These are phyloP conservation scores for Nannobrachium achirus DNA, from an alignment of 2,113 vertebrate species.

Conservation along the genomic window DNA sequence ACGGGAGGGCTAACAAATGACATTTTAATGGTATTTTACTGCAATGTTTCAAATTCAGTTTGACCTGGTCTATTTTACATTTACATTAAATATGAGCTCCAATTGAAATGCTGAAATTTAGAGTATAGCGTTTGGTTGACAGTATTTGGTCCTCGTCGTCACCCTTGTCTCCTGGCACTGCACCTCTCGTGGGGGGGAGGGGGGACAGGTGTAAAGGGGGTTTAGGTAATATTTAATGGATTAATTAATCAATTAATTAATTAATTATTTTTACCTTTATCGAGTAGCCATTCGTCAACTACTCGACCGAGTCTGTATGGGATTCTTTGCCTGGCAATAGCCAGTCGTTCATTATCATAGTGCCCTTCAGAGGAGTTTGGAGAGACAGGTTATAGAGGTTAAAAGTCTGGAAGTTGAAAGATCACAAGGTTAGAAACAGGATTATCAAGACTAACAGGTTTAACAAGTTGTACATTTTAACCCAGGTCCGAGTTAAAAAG, in stretches of 20 bases:
- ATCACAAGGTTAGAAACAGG: conserved; percentile 87
- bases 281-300: conserved; percentile 99
- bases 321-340: conserved; percentile 99
- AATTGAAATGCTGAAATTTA: conserved; percentile 36
- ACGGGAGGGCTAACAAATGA: conserved; percentile 38
- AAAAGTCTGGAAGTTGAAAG: conserved; percentile 88
- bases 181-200: conserved; percentile 83
- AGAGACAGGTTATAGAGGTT: conserved; percentile 94
- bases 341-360: conserved; percentile 99
- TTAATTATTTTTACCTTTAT: conserved; percentile 99
- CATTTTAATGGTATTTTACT: background rate
- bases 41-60: conserved; percentile 6
- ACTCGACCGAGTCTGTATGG: conserved; percentile 99
- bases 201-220: conserved; percentile 74
- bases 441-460: conserved; percentile 79
- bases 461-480: conserved; percentile 81
- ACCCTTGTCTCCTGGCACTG: conserved; percentile 77
- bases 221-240: conserved; percentile 80
- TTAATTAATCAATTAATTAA: conserved; percentile 80
- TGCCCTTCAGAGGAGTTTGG: conserved; percentile 98
- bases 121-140: conserved; percentile 18
- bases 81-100: conserved; percentile 31
- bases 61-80: conserved; percentile 5
- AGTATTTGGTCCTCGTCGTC: conserved; percentile 56
- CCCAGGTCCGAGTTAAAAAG: conserved; percentile 74